Evolutionary conservation across 2,888 invertebrate genomes (phyloP).

Genomic region (Octodonta nipae): DNA sequence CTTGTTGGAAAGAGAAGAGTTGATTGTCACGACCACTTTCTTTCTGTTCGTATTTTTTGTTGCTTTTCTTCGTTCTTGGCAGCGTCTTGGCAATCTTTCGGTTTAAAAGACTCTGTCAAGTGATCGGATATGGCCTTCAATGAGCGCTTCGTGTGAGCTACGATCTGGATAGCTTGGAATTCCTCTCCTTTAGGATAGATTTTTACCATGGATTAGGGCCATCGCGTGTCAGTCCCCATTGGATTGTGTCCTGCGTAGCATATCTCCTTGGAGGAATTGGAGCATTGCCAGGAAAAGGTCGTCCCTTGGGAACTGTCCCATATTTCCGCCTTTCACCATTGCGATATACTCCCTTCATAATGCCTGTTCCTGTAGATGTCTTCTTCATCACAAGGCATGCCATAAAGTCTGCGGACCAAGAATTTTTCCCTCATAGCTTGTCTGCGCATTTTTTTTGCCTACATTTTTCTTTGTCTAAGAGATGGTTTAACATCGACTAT

Average conservation of each 20-base stretch:
- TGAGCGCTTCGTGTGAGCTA: constrained; percentile 84
- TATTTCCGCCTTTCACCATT: constrained; percentile 54
- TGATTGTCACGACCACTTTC: constrained; percentile 73
- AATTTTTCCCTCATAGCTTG: constrained; percentile 51
- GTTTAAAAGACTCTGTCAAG: constrained; percentile 49
- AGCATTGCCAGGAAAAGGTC: constrained; percentile 34
- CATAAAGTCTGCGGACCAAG: constrained; percentile 52
- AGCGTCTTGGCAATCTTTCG: constrained; percentile 21
- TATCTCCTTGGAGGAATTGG: constrained; percentile 37
- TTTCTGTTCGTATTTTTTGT: constrained; percentile 28
- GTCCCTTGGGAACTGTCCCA: constrained; percentile 40
- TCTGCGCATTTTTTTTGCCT: no score
- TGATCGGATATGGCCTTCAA: constrained; percentile 88
- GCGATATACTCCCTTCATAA: constrained; percentile 61
- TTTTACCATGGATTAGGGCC: constrained; percentile 78
- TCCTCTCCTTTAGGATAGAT: constrained; percentile 90
- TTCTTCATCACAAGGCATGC: constrained; percentile 58
- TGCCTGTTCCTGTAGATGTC: constrained; percentile 77
- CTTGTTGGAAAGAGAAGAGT: constrained; percentile 59
- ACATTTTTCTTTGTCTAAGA: no score
- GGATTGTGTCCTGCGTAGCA: constrained; percentile 73
- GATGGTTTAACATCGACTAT: no score
- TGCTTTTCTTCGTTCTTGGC: constrained; percentile 34
- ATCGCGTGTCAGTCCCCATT: constrained; percentile 91
- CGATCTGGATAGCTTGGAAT: constrained; percentile 78